Percentiles rank a stretch among this genome's conserved stretches.
Conservation (phyloP, 2,797 vertebrate genomes). For the Galagoides demidoff region DNA sequence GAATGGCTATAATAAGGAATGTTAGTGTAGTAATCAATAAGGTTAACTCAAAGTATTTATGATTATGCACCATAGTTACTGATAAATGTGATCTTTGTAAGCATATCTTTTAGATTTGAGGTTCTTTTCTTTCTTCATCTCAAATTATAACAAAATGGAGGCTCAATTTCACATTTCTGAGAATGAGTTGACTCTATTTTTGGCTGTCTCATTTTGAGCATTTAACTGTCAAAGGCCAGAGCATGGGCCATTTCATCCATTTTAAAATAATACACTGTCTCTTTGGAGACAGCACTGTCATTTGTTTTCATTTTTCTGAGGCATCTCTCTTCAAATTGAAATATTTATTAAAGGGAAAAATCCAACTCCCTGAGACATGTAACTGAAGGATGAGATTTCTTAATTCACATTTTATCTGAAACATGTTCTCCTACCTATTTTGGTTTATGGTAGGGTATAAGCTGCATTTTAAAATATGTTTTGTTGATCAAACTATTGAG, state of each 20-base stretch:
- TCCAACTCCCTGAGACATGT: slow-evolving; percentile 80
- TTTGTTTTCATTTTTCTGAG: slow-evolving; percentile 88
- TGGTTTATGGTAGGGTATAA: slow-evolving; percentile 67
- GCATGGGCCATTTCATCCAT: slow-evolving; percentile 79
- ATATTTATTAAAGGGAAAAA: slow-evolving; percentile 87
- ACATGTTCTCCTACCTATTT: slow-evolving; percentile 71
- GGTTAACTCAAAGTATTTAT: background rate
- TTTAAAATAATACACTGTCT: slow-evolving; percentile 87
- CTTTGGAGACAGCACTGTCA: slow-evolving; percentile 82
- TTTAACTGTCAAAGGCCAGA: slow-evolving; percentile 82
- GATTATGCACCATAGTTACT: background rate
- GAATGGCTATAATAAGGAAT: background rate
- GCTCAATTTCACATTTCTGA: slow-evolving; percentile 70
- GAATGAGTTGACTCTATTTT: slow-evolving; percentile 76
- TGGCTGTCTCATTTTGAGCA: slow-evolving; percentile 77
- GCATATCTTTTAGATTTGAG: background rate
- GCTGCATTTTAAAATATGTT: slow-evolving; percentile 78
- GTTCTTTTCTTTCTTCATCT: background rate
- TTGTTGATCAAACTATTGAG: slow-evolving; percentile 76
- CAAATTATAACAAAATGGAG: slow-evolving; percentile 55
- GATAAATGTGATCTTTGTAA: background rate
- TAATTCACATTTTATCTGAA: slow-evolving; percentile 81
- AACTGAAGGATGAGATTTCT: slow-evolving; percentile 79
- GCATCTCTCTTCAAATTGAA: slow-evolving; percentile 84
- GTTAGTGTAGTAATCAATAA: background rate